phyloP scores from a whole-genome alignment of 2,797 vertebrate species.

The Myotis vivesi region DNA sequence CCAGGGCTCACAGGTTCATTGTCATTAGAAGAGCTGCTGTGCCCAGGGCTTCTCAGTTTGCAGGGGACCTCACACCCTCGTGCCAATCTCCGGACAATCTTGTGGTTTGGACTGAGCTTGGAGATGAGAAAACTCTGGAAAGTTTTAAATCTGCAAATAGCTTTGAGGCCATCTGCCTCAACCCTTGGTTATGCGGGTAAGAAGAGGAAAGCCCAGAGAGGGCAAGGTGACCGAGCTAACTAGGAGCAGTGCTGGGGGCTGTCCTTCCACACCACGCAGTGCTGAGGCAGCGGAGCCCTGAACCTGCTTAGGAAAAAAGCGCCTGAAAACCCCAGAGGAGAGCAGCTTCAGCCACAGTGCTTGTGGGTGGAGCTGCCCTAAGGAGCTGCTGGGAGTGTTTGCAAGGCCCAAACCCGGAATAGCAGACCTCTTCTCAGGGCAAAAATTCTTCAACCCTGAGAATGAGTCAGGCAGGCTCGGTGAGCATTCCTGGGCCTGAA shows the following conservation, averaged over 20 bases:
- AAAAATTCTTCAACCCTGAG: neutral
- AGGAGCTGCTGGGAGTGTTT: neutral
- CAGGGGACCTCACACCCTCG: neutral
- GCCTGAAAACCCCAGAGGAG: fast-evolving
- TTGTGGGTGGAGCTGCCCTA: neutral
- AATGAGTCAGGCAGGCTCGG: neutral
- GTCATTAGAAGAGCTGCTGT: neutral
- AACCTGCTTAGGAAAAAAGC: neutral
- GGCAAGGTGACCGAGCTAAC: neutral
- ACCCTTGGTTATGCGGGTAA: neutral
- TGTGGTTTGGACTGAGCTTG: neutral
- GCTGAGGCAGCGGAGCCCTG: neutral
- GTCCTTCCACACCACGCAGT: neutral
- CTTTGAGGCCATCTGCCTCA: neutral
- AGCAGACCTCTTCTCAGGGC: neutral
- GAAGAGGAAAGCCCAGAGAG: neutral
- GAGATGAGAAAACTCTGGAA: neutral
- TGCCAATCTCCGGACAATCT: neutral
- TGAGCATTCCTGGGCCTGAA: neutral
- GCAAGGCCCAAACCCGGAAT: neutral
- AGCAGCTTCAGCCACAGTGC: neutral
- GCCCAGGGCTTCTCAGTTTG: neutral
- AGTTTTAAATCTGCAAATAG: neutral
- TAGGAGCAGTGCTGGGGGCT: neutral
- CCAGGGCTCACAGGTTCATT: neutral